phyloP scores from a whole-genome alignment of 2,888 invertebrate species.

The Heliconius ethilla region DNA sequence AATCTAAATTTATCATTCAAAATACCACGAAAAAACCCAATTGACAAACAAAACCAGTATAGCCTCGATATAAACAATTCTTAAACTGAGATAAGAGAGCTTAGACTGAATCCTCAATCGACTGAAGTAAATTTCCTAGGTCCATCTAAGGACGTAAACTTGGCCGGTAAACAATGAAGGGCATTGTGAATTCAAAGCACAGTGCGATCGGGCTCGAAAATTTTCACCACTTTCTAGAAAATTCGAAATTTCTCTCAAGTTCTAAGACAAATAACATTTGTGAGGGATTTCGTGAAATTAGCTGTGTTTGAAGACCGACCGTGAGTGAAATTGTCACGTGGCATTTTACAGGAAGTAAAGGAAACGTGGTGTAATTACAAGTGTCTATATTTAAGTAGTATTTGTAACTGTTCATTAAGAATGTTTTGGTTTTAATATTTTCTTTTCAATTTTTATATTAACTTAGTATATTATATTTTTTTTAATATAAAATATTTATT shows the following conservation, averaged over 20 bases:
- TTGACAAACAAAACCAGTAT: conserved; percentile 6
- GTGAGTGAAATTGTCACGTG: conserved; percentile 41
- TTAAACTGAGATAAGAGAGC: conserved; percentile 9
- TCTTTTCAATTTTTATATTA: neutral
- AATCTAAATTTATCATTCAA: neutral
- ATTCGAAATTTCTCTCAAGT: conserved; percentile 54
- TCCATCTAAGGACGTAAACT: conserved; percentile 45
- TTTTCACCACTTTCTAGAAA: conserved; percentile 65
- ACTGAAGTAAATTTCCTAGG: conserved; percentile 41
- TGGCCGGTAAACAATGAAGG: conserved; percentile 47
- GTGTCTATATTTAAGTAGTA: neutral
- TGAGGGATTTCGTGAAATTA: conserved; percentile 44
- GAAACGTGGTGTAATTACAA: conserved; percentile 26
- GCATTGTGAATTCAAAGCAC: conserved; percentile 62
- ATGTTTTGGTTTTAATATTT: neutral
- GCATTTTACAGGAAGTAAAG: conserved; percentile 26
- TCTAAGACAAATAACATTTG: conserved; percentile 47
- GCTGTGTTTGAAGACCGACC: conserved; percentile 39
- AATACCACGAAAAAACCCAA: neutral
- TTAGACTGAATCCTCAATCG: conserved; percentile 29
- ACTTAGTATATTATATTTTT: neutral
- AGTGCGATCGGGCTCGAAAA: conserved; percentile 55
- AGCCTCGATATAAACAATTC: neutral
- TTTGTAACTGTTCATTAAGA: neutral
- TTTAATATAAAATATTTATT: no score